Percentiles rank a stretch among this genome's conserved stretches.
Conservation (phyloP, 2,797 vertebrate species). For the Bradypus variegatus region DNA sequence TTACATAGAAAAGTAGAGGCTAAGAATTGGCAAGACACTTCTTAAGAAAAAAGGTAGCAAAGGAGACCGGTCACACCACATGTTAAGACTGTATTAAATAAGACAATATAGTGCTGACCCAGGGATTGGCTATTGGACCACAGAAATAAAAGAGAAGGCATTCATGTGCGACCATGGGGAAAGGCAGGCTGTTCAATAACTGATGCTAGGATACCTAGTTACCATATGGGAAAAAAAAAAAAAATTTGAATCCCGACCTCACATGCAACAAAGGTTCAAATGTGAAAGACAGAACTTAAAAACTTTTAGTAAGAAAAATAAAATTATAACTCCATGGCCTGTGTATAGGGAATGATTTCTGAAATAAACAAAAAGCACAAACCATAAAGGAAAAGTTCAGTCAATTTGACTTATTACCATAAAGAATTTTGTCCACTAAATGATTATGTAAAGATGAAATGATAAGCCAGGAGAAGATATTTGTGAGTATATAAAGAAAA, state of each 20-base stretch:
- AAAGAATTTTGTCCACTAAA: background rate
- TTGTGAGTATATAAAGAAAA: background rate
- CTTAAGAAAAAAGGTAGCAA: constrained; percentile 17
- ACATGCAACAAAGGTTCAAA: background rate
- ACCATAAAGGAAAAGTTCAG: background rate
- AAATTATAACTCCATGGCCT: background rate
- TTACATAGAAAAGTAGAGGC: background rate
- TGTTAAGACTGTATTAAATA: background rate
- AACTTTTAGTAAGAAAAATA: background rate
- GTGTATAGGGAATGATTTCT: background rate
- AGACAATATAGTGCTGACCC: background rate
- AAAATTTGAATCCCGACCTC: background rate
- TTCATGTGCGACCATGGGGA: background rate
- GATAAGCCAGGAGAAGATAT: background rate
- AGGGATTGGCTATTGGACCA: background rate
- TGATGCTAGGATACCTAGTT: background rate
- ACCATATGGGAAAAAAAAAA: background rate
- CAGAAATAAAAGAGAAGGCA: background rate
- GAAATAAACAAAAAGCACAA: background rate
- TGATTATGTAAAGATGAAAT: background rate
- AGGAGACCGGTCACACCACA: background rate
- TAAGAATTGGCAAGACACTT: background rate
- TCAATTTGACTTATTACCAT: background rate
- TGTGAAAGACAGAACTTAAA: background rate
- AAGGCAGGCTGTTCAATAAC: background rate